phyloP scores from a whole-genome alignment of 2,113 vertebrate species.

The Heloderma charlesbogerti region DNA sequence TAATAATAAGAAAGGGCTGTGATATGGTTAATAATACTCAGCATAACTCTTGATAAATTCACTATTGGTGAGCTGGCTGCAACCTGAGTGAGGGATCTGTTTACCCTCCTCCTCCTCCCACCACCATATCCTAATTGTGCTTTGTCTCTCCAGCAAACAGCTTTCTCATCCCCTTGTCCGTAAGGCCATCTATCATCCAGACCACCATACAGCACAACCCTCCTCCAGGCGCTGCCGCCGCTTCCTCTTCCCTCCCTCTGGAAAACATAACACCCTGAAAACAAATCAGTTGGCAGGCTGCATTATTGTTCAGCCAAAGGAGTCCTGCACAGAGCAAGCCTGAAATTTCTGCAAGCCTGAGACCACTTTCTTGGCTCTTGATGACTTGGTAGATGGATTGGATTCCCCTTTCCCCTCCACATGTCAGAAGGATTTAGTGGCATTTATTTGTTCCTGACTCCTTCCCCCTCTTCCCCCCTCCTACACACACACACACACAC shows the following conservation, averaged over 20 bases:
- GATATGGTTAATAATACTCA: background rate
- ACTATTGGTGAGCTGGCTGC: background rate
- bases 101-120: background rate
- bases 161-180: background rate
- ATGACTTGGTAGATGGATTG: conserved; percentile 13
- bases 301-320: background rate
- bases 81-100: background rate
- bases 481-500: background rate
- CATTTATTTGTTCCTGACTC: conserved; percentile 1
- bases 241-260: background rate
- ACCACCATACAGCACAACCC: background rate
- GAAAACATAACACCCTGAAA: background rate
- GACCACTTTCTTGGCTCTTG: background rate
- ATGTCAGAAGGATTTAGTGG: conserved; percentile 21
- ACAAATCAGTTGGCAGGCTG: background rate
- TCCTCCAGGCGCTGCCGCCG: background rate
- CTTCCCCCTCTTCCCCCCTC: background rate
- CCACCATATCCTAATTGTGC: background rate
- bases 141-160: background rate
- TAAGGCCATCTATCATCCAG: background rate
- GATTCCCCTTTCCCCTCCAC: conserved; percentile 1
- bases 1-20: background rate
- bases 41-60: background rate
- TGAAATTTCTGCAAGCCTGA: background rate
- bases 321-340: background rate